Percentiles rank a stretch among this genome's conserved stretches.
phyloP scores from a whole-genome alignment of 2,797 vertebrate species.

The Phrynocephalus forsythii region DNA sequence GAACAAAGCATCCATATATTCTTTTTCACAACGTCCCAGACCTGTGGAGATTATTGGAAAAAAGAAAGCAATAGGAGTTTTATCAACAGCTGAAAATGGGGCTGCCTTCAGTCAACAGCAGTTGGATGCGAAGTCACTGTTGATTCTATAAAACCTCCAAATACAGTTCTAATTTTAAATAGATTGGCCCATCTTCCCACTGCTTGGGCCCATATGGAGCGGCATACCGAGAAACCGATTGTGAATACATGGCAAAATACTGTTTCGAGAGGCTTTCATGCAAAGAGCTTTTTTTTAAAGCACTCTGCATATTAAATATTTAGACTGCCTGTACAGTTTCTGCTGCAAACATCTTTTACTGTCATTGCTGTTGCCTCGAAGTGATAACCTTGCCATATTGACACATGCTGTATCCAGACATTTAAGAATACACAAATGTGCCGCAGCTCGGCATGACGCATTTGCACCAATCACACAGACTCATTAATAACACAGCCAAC shows the following conservation, averaged over 20 bases:
- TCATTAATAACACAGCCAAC: slow-evolving; percentile 67
- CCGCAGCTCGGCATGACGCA: slow-evolving; percentile 61
- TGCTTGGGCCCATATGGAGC: neutral
- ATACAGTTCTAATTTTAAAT: slow-evolving; percentile 35
- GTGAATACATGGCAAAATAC: slow-evolving; percentile 8
- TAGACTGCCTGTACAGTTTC: slow-evolving; percentile 46
- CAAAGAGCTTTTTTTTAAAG: slow-evolving; percentile 42
- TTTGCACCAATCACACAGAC: slow-evolving; percentile 46
- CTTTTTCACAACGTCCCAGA: neutral
- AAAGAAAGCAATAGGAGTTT: slow-evolving; percentile 1
- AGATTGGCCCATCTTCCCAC: slow-evolving; percentile 30
- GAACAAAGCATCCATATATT: neutral
- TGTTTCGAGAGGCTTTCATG: slow-evolving; percentile 47
- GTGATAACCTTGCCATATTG: slow-evolving; percentile 61
- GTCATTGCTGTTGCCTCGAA: slow-evolving; percentile 30
- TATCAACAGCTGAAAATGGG: neutral
- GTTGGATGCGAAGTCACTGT: slow-evolving; percentile 25
- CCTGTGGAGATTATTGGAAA: neutral
- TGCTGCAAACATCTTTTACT: slow-evolving; percentile 35
- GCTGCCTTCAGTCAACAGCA: neutral
- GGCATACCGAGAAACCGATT: slow-evolving; percentile 39
- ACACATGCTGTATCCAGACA: slow-evolving; percentile 61
- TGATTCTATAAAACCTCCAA: slow-evolving; percentile 41
- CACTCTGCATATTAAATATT: slow-evolving; percentile 65
- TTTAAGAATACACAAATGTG: slow-evolving; percentile 68